Evolutionary conservation across 2,888 invertebrate genomes (phyloP).

Genomic region (Encarsia formosa): DNA sequence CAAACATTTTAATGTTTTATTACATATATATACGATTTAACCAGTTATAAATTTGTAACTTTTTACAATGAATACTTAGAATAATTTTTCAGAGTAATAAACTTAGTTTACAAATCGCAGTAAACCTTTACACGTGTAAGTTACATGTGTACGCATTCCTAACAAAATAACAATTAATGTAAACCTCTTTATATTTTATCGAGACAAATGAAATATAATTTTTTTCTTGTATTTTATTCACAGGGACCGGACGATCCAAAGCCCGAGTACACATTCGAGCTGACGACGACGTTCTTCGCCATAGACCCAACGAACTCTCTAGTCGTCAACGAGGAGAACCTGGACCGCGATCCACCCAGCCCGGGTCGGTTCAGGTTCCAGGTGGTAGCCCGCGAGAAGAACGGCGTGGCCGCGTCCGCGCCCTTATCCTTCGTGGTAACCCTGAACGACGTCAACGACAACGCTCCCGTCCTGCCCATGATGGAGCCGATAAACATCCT

Average conservation of each 20-base stretch:
- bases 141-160: no score
- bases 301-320: conserved; percentile 70
- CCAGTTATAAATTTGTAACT: no score
- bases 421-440: conserved; percentile 75
- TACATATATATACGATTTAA: no score
- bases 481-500: conserved; percentile 77
- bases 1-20: no score
- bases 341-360: conserved; percentile 84
- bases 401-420: conserved; percentile 74
- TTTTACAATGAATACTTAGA: no score
- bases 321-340: conserved; percentile 75
- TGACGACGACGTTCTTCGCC: conserved; percentile 79
- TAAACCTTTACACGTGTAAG: no score
- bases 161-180: no score
- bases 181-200: no score
- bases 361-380: conserved; percentile 82
- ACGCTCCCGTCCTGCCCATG: conserved; percentile 76
- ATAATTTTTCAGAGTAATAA: no score
- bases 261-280: conserved; percentile 75
- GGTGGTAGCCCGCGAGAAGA: conserved; percentile 79
- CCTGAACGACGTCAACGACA: conserved; percentile 80
- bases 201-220: no score
- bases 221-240: no score
- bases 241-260: conserved; percentile 75
- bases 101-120: no score